phyloP scores from a whole-genome alignment of 2,888 invertebrate species.

The Polia nebulosa region DNA sequence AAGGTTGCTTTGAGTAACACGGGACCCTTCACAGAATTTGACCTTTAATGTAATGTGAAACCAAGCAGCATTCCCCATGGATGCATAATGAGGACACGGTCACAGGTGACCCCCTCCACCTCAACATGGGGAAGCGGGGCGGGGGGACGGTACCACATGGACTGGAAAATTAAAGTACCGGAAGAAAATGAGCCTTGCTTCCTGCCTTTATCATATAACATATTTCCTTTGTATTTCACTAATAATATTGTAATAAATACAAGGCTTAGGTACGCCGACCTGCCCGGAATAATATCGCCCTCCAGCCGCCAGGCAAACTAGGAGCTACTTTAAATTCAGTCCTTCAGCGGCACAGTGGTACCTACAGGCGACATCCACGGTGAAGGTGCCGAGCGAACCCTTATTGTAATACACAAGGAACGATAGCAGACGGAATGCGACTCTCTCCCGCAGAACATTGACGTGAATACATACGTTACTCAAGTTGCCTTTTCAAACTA shows the following conservation, averaged over 20 bases:
- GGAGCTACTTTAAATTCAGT: constrained; percentile 48
- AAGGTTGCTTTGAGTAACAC: neutral
- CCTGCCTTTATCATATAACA: constrained; percentile 31
- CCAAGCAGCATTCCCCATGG: constrained; percentile 34
- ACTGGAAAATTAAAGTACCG: constrained; percentile 60
- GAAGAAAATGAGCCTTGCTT: constrained; percentile 42
- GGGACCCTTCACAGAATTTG: neutral
- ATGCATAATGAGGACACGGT: constrained; percentile 45
- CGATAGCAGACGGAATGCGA: constrained; percentile 31
- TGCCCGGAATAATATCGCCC: constrained; percentile 9
- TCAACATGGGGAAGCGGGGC: neutral
- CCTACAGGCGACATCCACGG: constrained; percentile 11
- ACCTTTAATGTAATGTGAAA: constrained; percentile 28
- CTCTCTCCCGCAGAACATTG: neutral
- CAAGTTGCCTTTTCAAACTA: constrained; percentile 12
- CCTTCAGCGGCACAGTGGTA: constrained; percentile 9
- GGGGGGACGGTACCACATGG: constrained; percentile 23
- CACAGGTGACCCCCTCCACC: constrained; percentile 44
- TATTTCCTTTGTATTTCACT: constrained; percentile 14
- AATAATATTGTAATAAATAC: constrained; percentile 36
- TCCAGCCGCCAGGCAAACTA: constrained; percentile 16
- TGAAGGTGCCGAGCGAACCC: constrained; percentile 17
- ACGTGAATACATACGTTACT: neutral
- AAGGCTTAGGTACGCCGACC: constrained; percentile 6
- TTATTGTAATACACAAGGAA: constrained; percentile 32